A percentile compares a stretch with the other conserved stretches of the same genome.
phyloP scores from a whole-genome alignment of 2,797 vertebrate genomes.

The Syngnathus rostellatus region DNA sequence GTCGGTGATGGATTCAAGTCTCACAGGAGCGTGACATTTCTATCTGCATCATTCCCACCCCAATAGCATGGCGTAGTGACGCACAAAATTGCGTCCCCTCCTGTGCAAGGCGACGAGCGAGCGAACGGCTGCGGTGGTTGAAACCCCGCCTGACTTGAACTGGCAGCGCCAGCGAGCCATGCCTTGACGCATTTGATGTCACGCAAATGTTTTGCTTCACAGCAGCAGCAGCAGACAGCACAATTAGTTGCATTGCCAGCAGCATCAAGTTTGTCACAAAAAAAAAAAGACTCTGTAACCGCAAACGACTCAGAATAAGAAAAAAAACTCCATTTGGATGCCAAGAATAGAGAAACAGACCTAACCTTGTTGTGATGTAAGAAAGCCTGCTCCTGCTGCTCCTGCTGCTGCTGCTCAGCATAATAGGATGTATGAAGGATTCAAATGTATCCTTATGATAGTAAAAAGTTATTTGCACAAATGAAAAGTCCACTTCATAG shows the following conservation, averaged over 20 bases:
- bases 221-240: neutral
- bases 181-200: neutral
- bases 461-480: too few relatives aligned
- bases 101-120: neutral
- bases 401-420: too few relatives aligned
- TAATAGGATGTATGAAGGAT: too few relatives aligned
- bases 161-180: neutral
- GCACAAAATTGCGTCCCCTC: neutral
- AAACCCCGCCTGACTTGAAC: neutral
- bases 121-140: neutral
- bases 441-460: too few relatives aligned
- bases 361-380: too few relatives aligned
- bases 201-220: neutral
- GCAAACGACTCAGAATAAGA: neutral
- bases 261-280: neutral
- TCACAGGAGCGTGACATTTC: neutral
- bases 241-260: neutral
- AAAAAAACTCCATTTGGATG: neutral
- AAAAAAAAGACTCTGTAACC: neutral
- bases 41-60: constrained; percentile 3
- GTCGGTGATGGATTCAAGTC: neutral
- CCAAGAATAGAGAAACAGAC: neutral
- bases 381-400: too few relatives aligned
- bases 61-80: constrained; percentile 3
- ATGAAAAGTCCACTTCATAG: too few relatives aligned